Evolutionary conservation across 2,113 vertebrate species (phyloP).

Genomic region (Petrocephalus microphthalmus): DNA sequence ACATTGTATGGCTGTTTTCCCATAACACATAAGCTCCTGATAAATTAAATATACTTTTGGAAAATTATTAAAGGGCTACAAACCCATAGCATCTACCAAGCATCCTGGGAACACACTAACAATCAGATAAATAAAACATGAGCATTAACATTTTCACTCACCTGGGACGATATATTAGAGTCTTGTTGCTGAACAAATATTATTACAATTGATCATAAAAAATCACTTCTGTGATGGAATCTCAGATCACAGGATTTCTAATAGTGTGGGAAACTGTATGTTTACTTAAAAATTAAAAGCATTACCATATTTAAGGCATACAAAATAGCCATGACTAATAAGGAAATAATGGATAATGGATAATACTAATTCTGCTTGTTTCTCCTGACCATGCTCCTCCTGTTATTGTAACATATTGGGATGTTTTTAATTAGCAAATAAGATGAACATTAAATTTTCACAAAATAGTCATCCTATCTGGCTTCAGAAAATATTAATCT

Average conservation of each 20-base stretch:
- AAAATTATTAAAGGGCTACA: conserved; percentile 14
- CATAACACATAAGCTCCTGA: neutral
- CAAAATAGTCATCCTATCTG: neutral
- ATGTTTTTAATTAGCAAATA: neutral
- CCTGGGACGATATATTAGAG: neutral
- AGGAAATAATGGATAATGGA: neutral
- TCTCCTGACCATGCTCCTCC: neutral
- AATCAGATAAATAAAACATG: neutral
- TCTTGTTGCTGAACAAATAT: neutral
- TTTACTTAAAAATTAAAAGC: neutral
- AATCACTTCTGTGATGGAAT: neutral
- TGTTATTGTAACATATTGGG: neutral
- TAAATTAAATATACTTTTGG: neutral
- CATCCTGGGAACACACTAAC: neutral
- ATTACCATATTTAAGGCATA: neutral
- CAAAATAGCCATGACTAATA: neutral
- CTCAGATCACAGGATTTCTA: neutral
- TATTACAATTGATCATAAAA: neutral
- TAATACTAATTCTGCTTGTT: neutral
- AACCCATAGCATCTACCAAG: neutral
- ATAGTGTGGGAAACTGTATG: neutral
- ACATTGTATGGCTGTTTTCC: neutral
- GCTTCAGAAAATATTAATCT: neutral
- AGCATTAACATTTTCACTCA: neutral
- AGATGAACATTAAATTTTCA: neutral